Base-by-base conservation (phyloP, 2,113 vertebrate genomes). In the Coracopsis vasa region DNA sequence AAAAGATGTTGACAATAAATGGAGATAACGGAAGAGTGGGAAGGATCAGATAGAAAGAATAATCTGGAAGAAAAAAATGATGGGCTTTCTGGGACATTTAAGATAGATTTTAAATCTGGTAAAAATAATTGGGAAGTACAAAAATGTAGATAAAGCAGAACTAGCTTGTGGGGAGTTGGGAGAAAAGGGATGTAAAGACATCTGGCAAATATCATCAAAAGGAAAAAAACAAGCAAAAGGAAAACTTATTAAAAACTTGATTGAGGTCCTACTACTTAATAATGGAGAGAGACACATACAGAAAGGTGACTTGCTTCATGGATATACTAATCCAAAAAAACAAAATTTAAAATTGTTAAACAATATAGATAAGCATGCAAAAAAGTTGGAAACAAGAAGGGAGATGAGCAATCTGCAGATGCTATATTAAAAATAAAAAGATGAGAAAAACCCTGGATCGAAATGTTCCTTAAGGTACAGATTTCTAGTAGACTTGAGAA, bases 11-110 rank as follows among this genome's bases (percentile, higher is more conserved):
- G 83, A 94, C 54, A 84, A 3, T 95, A 25, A 74, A 62, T 54
- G 18, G 72, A 91, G 65, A 56, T 88, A 90, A 53, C 20, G 7
- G 41, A 82, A 82, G 58, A 88, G 61, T 85, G 60, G 29, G 71
- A 93, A 93, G 48, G 47, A 69, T 92, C 66, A 94, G 92, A 88
- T 90, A 85, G 73, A 83, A 90, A 73, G 33, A 91, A 84, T 51
- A 94, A 91, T 33, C 45, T 81, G 64, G 35, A 79, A 81, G 50
- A 74, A 84, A 94, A 94, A 90, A 54, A 42, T 29, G 10, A 70
- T 93, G 28, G 18, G 6, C 54, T 92, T 92, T 88, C 80, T 88
- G 53, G 41, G 42, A 77, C 73, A 42, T 3, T 2, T 80, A 54
- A 70, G 67, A 66, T 86, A 71, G 19, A 44, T 88, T 92, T 95